These are phyloP conservation scores for Rhingia rostrata DNA, from an alignment of 2,888 invertebrate species.

Conservation along the genomic window DNA sequence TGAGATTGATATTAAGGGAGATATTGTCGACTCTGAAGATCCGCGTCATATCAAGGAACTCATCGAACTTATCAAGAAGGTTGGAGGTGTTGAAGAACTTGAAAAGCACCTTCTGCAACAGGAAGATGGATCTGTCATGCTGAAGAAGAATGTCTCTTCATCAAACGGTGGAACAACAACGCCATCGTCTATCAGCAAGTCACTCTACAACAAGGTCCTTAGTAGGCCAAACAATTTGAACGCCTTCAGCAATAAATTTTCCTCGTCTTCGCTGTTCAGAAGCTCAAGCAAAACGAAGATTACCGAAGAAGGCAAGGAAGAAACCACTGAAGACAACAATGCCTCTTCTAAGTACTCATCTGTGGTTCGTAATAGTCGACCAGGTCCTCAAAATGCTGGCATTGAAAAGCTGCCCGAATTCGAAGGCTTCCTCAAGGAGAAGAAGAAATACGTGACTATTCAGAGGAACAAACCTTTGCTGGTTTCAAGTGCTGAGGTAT, in stretches of 20 bases:
- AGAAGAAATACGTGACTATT: slow-evolving; percentile 88
- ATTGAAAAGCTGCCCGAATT: slow-evolving; percentile 82
- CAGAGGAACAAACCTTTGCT: slow-evolving; percentile 85
- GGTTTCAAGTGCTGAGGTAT: slow-evolving; percentile 79
- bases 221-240: slow-evolving; percentile 81
- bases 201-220: slow-evolving; percentile 90
- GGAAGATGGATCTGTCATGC: slow-evolving; percentile 84
- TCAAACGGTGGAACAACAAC: slow-evolving; percentile 83
- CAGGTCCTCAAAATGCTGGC: slow-evolving; percentile 85
- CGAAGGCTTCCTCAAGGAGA: slow-evolving; percentile 82
- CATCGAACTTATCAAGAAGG: slow-evolving; percentile 92
- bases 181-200: slow-evolving; percentile 88
- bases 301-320: slow-evolving; percentile 41
- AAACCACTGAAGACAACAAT: slow-evolving; percentile 56
- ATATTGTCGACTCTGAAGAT: slow-evolving; percentile 81
- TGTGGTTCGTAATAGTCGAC: slow-evolving; percentile 86
- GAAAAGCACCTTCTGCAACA: slow-evolving; percentile 89
- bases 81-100: slow-evolving; percentile 93
- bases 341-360: slow-evolving; percentile 84
- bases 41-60: slow-evolving; percentile 90
- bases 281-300: slow-evolving; percentile 62
- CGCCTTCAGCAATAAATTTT: slow-evolving; percentile 81
- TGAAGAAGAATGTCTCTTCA: slow-evolving; percentile 80
- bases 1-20: slow-evolving; percentile 81
- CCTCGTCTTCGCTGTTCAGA: slow-evolving; percentile 75